Conservation (phyloP, 2,797 vertebrate species). For the Iguana delicatissima region DNA sequence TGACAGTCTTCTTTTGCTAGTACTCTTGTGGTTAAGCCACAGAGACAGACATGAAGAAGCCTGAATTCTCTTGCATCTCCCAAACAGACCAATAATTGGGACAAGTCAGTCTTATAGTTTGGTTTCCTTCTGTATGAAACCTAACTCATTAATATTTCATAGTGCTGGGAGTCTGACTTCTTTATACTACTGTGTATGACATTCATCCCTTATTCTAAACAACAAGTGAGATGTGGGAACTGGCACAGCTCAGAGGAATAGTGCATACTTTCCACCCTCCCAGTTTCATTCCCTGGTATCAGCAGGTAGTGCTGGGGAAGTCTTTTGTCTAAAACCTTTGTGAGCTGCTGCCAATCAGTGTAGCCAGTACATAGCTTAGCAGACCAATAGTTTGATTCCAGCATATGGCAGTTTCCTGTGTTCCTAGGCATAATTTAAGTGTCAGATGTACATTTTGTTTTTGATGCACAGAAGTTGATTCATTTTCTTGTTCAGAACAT, state of each 20-base stretch:
- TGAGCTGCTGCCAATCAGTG: neutral
- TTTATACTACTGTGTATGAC: neutral
- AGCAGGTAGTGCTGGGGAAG: neutral
- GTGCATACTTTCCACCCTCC: neutral
- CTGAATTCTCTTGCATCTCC: conserved; percentile 1
- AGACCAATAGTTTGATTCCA: neutral
- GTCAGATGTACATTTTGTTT: neutral
- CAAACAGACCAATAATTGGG: neutral
- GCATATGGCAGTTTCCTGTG: neutral
- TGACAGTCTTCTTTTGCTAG: neutral
- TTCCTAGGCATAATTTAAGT: neutral
- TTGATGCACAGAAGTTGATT: neutral
- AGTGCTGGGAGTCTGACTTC: neutral
- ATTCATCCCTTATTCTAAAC: neutral
- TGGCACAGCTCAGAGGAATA: neutral
- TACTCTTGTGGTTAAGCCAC: conserved; percentile 16
- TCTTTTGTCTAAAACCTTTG: neutral
- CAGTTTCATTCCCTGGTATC: neutral
- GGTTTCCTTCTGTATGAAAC: neutral
- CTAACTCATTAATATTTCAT: neutral
- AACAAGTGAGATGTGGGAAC: neutral
- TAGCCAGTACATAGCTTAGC: neutral
- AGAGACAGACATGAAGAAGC: neutral
- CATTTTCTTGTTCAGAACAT: neutral
- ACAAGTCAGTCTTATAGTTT: neutral